phyloP scores from a whole-genome alignment of 2,113 vertebrate genomes.

The Crotalus helleri region DNA sequence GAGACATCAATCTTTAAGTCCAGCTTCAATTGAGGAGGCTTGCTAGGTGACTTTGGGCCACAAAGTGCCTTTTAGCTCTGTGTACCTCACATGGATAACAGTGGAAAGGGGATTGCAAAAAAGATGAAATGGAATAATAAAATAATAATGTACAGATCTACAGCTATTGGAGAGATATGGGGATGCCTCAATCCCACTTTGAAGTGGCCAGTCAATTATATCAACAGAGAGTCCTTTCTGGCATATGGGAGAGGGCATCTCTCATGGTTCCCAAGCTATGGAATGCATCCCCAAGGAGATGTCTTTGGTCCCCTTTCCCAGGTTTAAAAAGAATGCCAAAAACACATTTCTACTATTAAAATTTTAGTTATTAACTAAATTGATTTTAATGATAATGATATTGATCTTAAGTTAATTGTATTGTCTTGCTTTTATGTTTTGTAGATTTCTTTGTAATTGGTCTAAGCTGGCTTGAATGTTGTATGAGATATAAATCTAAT shows the following conservation, averaged over 20 bases:
- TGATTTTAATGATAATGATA: too few species aligned
- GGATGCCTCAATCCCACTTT: background rate
- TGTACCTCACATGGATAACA: background rate
- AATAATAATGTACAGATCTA: background rate
- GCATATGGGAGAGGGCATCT: background rate
- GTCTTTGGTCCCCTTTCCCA: background rate
- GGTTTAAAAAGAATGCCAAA: background rate
- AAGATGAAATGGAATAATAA: background rate
- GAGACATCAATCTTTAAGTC: background rate
- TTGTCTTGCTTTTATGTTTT: background rate
- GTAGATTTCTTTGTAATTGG: background rate
- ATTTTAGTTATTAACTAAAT: too few species aligned
- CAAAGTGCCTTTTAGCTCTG: background rate
- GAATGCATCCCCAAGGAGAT: background rate
- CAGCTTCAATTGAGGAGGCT: background rate
- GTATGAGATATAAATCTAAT: background rate
- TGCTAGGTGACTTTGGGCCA: background rate
- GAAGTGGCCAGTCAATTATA: background rate
- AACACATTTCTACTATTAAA: background rate
- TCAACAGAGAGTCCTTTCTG: background rate
- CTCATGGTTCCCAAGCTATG: background rate
- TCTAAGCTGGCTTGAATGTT: background rate
- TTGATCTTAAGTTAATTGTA: background rate
- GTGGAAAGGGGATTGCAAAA: background rate
- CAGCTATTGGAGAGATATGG: background rate